Conservation (phyloP, 2,113 vertebrate genomes). For the Pomatostomus ruficeps region DNA sequence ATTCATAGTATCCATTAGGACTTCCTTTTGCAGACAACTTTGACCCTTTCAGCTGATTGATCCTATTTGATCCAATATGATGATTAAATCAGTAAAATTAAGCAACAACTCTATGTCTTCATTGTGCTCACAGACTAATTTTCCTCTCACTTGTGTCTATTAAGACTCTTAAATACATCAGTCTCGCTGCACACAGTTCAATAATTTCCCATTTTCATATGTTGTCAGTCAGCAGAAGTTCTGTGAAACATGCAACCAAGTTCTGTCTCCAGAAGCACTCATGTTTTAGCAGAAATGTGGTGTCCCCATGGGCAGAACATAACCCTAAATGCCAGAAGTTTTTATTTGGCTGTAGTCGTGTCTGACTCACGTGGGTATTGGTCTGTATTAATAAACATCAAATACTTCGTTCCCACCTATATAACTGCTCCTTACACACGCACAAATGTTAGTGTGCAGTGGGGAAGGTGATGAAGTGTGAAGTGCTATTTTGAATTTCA, state of each 20-base stretch:
- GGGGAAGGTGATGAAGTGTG: background rate
- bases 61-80: background rate
- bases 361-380: background rate
- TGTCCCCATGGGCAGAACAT: background rate
- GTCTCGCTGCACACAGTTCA: background rate
- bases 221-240: background rate
- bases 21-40: background rate
- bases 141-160: background rate
- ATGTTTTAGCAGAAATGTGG: background rate
- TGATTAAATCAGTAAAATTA: background rate
- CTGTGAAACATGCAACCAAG: background rate
- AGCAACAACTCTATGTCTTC: background rate
- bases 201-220: background rate
- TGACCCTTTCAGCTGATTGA: background rate
- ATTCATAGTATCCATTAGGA: background rate
- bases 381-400: background rate
- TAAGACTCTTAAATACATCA: background rate
- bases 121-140: background rate
- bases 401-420: background rate
- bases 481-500: slow-evolving; percentile 18
- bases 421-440: background rate
- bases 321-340: background rate
- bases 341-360: background rate
- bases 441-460: background rate
- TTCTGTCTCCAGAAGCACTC: background rate